Evolutionary conservation across 2,888 invertebrate genomes (phyloP), one percentile per base, ranked within the genome.

Genomic region (Rhamnusium bicolor): DNA sequence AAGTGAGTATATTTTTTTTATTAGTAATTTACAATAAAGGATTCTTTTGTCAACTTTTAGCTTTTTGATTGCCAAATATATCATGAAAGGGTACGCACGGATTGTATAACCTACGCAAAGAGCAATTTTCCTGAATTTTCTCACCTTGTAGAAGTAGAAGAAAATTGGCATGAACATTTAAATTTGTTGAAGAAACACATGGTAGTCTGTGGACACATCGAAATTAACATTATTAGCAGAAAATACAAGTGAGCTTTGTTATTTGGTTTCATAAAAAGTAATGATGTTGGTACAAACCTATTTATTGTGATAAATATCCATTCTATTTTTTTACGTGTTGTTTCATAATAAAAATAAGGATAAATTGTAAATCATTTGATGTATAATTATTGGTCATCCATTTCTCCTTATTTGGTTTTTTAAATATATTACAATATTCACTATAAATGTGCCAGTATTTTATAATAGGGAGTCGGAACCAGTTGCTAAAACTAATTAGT

Each of bases 41-140:
- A 40, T 40, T 18, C 18, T 51, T n/a, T 58, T 47, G 19, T 58
- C 69, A 32, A 5, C 27, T 85, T 86, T 24, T 83, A 91, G 91
- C 76, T 91, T 47, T 92, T 90, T 83, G 86, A 89, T 63, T 91
- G 91, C 10, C 93, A 97, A 89, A 89, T 92, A 78, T 92, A 93
- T 87, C 95, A 96, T 86, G 90, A 92, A 81, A 91, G 91, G 84
- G 93, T 96, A 65, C 91, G 96, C 69, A 90, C 91, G 81, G 92
- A 93, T 79, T 94, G 95, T 82, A 91, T 95, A 14, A 90, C 92
- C 14, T 96, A 92, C 87, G 94, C 95, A 91, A 90, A 91, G 71
- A 88, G 91, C 49, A 90, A 94, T 83, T 90, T 89, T 73, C 61
- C 71, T 24, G 88, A 91, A 69, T 95, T 95, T 84, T 89, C 91